Percentiles rank a stretch among this genome's conserved stretches.
These are phyloP conservation scores for Chymomyza procnemis DNA, from an alignment of 2,888 invertebrate genomes.

Conservation along the genomic window DNA sequence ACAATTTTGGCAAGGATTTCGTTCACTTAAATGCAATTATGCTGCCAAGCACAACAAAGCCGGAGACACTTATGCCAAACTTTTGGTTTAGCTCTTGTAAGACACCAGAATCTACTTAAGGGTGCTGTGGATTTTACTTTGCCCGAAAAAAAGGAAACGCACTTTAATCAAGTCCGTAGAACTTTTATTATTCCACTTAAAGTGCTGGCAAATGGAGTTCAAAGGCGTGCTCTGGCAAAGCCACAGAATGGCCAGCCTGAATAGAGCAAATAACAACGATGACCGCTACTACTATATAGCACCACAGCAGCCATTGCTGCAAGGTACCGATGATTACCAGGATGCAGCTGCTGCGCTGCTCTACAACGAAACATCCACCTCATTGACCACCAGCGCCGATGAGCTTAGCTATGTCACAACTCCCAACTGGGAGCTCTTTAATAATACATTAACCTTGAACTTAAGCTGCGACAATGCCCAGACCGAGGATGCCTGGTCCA, in stretches of 20 bases:
- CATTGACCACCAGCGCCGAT: constrained; percentile 21
- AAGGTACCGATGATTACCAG: constrained; percentile 47
- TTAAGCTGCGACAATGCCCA: constrained; percentile 64
- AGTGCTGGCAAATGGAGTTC: constrained; percentile 55
- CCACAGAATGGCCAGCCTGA: constrained; percentile 25
- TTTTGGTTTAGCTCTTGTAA: not conserved
- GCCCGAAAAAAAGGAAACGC: not conserved
- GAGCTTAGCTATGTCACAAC: constrained; percentile 1
- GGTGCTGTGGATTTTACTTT: not conserved
- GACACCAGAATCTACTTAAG: not conserved
- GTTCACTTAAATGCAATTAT: constrained; percentile 19
- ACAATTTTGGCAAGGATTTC: constrained; percentile 11
- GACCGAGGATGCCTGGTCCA: constrained; percentile 75
- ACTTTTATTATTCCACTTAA: constrained; percentile 34
- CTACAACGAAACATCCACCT: constrained; percentile 45
- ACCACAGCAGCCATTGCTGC: constrained; percentile 53
- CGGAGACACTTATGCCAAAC: constrained; percentile 1
- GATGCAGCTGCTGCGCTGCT: constrained; percentile 30
- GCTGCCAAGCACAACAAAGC: constrained; percentile 12
- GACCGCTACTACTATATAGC: constrained; percentile 61
- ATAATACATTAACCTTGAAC: constrained; percentile 48
- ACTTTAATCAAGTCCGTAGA: not conserved
- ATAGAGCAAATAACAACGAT: constrained; percentile 26
- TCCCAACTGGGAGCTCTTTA: constrained; percentile 29
- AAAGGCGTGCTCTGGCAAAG: constrained; percentile 51